These are phyloP conservation scores for Iselma pallidipennis DNA, from an alignment of 2,888 invertebrate genomes.

Conservation along the genomic window DNA sequence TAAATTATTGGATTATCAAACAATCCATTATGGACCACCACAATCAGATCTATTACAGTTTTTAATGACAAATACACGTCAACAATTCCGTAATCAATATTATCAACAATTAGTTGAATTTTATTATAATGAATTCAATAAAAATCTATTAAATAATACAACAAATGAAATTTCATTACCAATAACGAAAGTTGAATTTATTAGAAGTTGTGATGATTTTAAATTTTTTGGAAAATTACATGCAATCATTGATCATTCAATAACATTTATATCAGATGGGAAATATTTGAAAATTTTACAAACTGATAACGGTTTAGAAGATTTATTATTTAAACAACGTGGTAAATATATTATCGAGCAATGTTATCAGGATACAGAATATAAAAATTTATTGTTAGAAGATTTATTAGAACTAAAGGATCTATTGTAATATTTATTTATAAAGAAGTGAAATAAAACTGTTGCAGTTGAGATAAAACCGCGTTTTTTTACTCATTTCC, in stretches of 20 bases:
- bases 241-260: constrained; percentile 37
- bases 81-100: constrained; percentile 35
- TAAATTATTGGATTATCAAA: constrained; percentile 46
- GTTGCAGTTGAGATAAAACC: no score
- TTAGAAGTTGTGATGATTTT: constrained; percentile 30
- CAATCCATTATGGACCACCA: constrained; percentile 41
- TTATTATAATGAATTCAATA: constrained; percentile 35
- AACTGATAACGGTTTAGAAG: constrained; percentile 34
- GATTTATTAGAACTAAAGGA: constrained; percentile 43
- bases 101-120: constrained; percentile 36
- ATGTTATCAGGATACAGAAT: constrained; percentile 31
- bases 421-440: constrained; percentile 32
- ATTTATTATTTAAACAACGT: constrained; percentile 42
- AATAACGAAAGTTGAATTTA: constrained; percentile 30
- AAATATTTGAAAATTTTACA: constrained; percentile 21
- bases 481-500: no score
- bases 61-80: constrained; percentile 41
- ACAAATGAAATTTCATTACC: constrained; percentile 24
- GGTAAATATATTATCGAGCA: constrained; percentile 31
- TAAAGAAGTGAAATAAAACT: no score
- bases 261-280: constrained; percentile 38
- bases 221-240: constrained; percentile 36
- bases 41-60: constrained; percentile 43
- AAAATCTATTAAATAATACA: constrained; percentile 18
- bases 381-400: constrained; percentile 41